Evolutionary conservation across 2,888 invertebrate species (phyloP).

Genomic region (Lingula anatina): DNA sequence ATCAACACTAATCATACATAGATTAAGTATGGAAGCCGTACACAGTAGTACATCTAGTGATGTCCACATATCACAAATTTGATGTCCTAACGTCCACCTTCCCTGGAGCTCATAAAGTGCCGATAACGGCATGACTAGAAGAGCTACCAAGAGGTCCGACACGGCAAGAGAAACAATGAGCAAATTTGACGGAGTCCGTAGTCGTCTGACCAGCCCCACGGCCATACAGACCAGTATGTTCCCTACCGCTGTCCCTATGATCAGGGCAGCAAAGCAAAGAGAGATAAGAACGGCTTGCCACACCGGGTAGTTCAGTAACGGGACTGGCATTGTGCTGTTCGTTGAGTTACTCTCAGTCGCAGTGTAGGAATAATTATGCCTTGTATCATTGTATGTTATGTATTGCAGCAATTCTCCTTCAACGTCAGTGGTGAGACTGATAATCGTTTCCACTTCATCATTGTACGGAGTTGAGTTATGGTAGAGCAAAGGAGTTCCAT

Average conservation of each 20-base stretch:
- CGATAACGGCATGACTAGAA: slow-evolving; percentile 57
- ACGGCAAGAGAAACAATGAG: slow-evolving; percentile 55
- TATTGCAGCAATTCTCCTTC: too few species aligned
- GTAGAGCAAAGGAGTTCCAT: too few species aligned
- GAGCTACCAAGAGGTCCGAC: slow-evolving; percentile 56
- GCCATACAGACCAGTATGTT: slow-evolving; percentile 57
- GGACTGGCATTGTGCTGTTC: too few species aligned
- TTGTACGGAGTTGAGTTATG: too few species aligned
- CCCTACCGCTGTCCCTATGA: slow-evolving; percentile 55
- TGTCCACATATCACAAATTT: slow-evolving; percentile 56
- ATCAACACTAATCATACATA: slow-evolving; percentile 58
- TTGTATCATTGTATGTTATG: too few species aligned
- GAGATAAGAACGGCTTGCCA: slow-evolving; percentile 30
- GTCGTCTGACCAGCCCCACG: slow-evolving; percentile 55
- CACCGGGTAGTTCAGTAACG: slow-evolving; percentile 3
- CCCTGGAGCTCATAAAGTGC: slow-evolving; percentile 48
- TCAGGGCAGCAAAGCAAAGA: slow-evolving; percentile 37
- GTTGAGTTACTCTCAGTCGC: too few species aligned
- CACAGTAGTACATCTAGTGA: slow-evolving; percentile 57
- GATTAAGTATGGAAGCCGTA: slow-evolving; percentile 57
- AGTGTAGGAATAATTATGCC: too few species aligned
- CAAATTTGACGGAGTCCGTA: slow-evolving; percentile 53
- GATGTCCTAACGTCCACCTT: slow-evolving; percentile 45
- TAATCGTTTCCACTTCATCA: too few species aligned
- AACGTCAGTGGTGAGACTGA: too few species aligned